Evolutionary conservation across 2,888 invertebrate genomes (phyloP), one percentile per base, ranked within the genome.

Genomic region (Shargacucullia verbasci): DNA sequence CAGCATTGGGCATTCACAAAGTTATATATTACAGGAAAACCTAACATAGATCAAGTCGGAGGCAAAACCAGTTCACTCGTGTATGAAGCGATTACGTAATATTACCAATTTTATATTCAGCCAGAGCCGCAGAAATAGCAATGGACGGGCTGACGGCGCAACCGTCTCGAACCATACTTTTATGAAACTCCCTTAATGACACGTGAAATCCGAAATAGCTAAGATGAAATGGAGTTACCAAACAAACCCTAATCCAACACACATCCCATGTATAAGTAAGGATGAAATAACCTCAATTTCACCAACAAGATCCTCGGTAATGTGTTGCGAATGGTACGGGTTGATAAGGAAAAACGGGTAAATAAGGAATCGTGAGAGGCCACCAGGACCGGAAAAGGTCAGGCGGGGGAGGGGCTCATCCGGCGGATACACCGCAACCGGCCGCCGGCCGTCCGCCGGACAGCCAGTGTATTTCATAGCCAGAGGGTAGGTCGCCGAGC

Each of bases 291-390:
- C 84, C 86, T 81, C 84, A 84, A 89, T 89, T 88, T 83, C 78
- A 82, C 81, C 87, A 83, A 85, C 86, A 83, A 84, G 88, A 86
- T 85, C 81, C 82, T 76, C 78, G 68, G 85, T 86, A 89, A 91
- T 87, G 87, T 89, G 91, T 88, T 85, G 85, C 83, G 91, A 92
- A 91, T 92, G 92, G 87, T 80, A 82, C 81, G 79, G 84, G 80
- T 84, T 90, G 91, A 93, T 93, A 92, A 92, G 91, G 90, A 91
- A 91, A 91, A 92, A 88, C 90, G 88, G 86, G 87, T 91, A 91
- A 92, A 93, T 91, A 92, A 90, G 87, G 87, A 89, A 83, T 86
- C 81, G 83, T 84, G 82, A 80, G 83, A 80, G 80, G 73, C 71
- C 66, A 62, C 56, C 58, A 61, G 64, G 79, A 68, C 81, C 85